These are phyloP conservation scores for Latrodectus elegans DNA, from an alignment of 2,888 invertebrate species.

Conservation along the genomic window DNA sequence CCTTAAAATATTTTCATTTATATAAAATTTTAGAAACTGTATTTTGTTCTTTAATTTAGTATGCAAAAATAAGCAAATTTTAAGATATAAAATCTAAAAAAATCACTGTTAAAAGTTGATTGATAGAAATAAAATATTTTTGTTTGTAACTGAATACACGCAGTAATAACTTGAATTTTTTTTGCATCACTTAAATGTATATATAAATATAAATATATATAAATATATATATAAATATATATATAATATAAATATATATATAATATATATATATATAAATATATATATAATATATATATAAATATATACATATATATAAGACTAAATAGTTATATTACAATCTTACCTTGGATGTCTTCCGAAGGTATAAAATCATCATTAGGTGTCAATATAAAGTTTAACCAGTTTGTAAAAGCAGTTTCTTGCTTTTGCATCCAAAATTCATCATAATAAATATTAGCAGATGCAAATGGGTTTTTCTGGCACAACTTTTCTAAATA, in stretches of 20 bases:
- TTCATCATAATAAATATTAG: slow-evolving; percentile 77
- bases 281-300: too few relatives aligned
- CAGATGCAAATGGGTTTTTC: slow-evolving; percentile 75
- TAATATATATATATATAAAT: neutral
- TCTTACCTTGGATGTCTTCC: slow-evolving; percentile 54
- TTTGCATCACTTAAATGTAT: neutral
- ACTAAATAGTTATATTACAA: too few relatives aligned
- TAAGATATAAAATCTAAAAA: too few relatives aligned
- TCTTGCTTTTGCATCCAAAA: slow-evolving; percentile 77
- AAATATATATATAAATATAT: neutral
- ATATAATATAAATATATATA: neutral
- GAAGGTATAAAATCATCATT: slow-evolving; percentile 73
- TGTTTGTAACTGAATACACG: too few relatives aligned
- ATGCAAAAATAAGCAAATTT: too few relatives aligned
- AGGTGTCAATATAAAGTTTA: slow-evolving; percentile 77
- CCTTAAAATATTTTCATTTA: too few relatives aligned
- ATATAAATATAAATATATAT: neutral
- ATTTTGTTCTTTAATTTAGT: too few relatives aligned
- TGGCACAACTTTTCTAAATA: slow-evolving; percentile 72
- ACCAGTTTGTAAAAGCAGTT: slow-evolving; percentile 76
- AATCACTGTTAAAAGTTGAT: too few relatives aligned
- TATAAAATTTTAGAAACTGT: too few relatives aligned
- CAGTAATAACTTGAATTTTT: too few relatives aligned
- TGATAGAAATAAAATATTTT: too few relatives aligned
- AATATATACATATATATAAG: too few relatives aligned